Conservation (phyloP, 2,797 vertebrate genomes). For the Mormyrops boulengeri region DNA sequence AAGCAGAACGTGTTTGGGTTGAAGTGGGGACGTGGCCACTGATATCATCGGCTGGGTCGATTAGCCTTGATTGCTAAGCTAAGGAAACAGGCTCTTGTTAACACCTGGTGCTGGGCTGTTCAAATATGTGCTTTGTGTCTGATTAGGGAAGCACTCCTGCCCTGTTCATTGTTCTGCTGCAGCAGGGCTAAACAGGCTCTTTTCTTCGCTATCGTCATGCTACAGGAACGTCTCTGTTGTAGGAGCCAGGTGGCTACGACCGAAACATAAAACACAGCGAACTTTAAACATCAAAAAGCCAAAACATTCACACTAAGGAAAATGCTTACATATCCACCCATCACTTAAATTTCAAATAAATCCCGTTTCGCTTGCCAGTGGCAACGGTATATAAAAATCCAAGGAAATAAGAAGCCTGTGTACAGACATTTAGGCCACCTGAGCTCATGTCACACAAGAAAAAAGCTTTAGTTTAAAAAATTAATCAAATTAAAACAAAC, state of each 20-base stretch:
- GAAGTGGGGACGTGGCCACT: not conserved
- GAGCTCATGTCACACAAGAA: not conserved
- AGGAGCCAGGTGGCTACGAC: conserved; percentile 15
- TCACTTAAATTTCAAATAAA: not conserved
- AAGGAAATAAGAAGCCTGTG: not conserved
- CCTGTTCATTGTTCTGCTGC: conserved; percentile 25
- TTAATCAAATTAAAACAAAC: not conserved
- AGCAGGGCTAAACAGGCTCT: not conserved
- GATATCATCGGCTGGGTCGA: conserved; percentile 14
- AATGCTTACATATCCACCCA: not conserved
- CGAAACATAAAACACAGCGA: not conserved
- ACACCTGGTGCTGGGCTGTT: conserved; percentile 22
- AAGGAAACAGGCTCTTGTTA: conserved; percentile 3
- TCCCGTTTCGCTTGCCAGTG: not conserved
- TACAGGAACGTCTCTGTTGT: conserved; percentile 6
- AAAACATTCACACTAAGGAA: not conserved
- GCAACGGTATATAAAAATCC: not conserved
- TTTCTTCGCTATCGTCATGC: conserved; percentile 2
- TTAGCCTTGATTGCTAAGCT: conserved; percentile 12
- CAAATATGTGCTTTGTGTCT: conserved; percentile 19
- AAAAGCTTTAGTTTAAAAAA: not conserved
- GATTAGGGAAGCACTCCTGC: conserved; percentile 25
- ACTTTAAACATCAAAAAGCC: not conserved
- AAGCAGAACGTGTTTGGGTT: conserved; percentile 25
- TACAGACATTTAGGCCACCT: not conserved